Evolutionary conservation across 1,140 invertebrate species (phyloP).

Genomic region (Goniozus legneri): DNA sequence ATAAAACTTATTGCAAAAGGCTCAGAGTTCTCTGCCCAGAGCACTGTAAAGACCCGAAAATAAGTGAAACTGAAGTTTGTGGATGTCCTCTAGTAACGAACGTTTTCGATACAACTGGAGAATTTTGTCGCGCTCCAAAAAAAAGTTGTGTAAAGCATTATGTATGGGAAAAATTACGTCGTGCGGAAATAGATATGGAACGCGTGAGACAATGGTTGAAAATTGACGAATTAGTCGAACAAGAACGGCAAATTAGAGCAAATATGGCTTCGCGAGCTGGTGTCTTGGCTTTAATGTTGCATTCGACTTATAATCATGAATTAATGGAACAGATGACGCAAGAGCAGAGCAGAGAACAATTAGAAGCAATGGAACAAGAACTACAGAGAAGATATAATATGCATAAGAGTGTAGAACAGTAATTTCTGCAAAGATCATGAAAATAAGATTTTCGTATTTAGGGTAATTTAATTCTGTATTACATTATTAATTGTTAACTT

Average conservation of each 20-base stretch:
- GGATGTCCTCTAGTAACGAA: slow-evolving; percentile 85
- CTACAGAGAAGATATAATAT: slow-evolving; percentile 42
- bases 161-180: slow-evolving; percentile 91
- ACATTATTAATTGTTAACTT: no score
- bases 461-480: no score
- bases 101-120: slow-evolving; percentile 74
- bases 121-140: slow-evolving; percentile 84
- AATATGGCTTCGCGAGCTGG: slow-evolving; percentile 87
- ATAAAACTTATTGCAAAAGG: slow-evolving; percentile 93
- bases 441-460: no score
- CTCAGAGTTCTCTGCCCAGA: slow-evolving; percentile 95
- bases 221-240: slow-evolving; percentile 92
- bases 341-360: slow-evolving; percentile 46
- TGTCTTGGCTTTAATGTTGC: slow-evolving; percentile 87
- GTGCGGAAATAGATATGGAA: slow-evolving; percentile 83
- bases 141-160: slow-evolving; percentile 90
- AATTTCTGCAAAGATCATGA: no score
- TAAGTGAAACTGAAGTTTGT: slow-evolving; percentile 80
- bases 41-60: slow-evolving; percentile 94
- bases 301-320: slow-evolving; percentile 93
- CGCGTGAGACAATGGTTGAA: slow-evolving; percentile 83
- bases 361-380: slow-evolving; percentile 51
- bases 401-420: slow-evolving; percentile 20
- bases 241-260: slow-evolving; percentile 83
- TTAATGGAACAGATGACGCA: slow-evolving; percentile 70